Evolutionary conservation across 2,797 vertebrate genomes (phyloP), one percentile per base, ranked within the genome.

Genomic region (Miichthys miiuy): DNA sequence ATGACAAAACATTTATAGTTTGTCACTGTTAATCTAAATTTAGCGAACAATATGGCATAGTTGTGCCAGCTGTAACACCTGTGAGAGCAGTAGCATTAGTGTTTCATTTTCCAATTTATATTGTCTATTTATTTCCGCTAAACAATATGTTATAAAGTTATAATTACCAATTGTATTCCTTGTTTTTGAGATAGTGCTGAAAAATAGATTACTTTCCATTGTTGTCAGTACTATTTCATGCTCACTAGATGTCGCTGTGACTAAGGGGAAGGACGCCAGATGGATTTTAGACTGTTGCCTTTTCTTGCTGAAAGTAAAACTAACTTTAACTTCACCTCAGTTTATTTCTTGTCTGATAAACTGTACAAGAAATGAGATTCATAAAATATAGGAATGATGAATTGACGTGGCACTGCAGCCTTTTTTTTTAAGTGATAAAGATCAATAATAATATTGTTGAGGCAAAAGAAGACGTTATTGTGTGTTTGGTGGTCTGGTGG

Each of bases 191-290:
- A 27, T 0, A 20, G 3, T 58, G 48, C 77, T 85, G 27, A 61
- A 48, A 23, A 51, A 75, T 13, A 58, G 2, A 20, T 44, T 27
- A 38, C 34, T 51, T 57, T 42, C 16, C 11, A 25, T 18, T 64
- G 38, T 12, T 58, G 62, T 50, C 54, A 83, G 42, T 92, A 73
- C 64, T 58, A 2, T 12, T 50, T 68, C 79, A 14, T 73, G 58
- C 57, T 83, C 94, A 93, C 94, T 92, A 93, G 95, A 90, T 94
- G 95, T 92, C 93, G 78, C 90, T 92, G 79, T 92, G 81, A 84
- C 84, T 76, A 82, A 89, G 41, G 78, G 76, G 62, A 93, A 94
- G 89, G 61, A 68, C 47, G 38, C 70, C 73, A 75, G 44, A 66
- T 38, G 16, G 14, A 0, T 4, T 17, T 10, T 1, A 56, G 56